Evolutionary conservation across 30 jellyfish, hydroid and myxozoan genomes (phyloP).

Genomic region (Turritopsis dohrnii): DNA sequence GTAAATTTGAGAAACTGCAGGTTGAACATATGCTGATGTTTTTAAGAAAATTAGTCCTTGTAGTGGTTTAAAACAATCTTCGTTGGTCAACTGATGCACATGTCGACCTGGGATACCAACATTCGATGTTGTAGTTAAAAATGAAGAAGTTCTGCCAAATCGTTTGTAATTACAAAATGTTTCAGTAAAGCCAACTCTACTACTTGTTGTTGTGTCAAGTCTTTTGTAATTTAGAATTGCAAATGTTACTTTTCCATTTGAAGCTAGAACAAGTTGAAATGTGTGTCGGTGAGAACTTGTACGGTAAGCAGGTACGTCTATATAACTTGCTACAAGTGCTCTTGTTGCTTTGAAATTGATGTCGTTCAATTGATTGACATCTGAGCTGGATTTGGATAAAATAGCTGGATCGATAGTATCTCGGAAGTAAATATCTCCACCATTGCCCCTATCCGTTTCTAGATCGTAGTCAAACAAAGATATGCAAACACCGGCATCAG

Average conservation of each 20-base stretch:
- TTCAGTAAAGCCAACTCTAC: background rate
- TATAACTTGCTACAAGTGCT: background rate
- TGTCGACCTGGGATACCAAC: constrained; percentile 4
- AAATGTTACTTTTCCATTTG: constrained; percentile 2
- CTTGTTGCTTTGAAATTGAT: background rate
- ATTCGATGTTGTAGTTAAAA: constrained; percentile 7
- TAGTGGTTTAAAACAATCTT: background rate
- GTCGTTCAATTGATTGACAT: background rate
- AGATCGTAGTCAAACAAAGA: background rate
- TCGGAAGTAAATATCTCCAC: constrained; percentile 8
- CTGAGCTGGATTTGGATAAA: background rate
- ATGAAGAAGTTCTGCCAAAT: background rate
- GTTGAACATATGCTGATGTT: no score
- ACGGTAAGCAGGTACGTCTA: background rate
- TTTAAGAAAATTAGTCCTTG: no score
- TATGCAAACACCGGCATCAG: background rate
- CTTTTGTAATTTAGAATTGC: constrained; percentile 1
- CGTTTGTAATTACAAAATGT: background rate
- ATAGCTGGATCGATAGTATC: background rate
- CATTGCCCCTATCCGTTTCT: background rate
- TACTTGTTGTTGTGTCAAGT: background rate
- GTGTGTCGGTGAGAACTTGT: background rate
- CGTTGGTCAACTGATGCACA: constrained; percentile 1
- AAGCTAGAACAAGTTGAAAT: background rate
- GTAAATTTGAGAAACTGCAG: no score